Evolutionary conservation across 2,888 invertebrate species (phyloP), one percentile per base, ranked within the genome.

Genomic region (Drosophila kambysellisi): DNA sequence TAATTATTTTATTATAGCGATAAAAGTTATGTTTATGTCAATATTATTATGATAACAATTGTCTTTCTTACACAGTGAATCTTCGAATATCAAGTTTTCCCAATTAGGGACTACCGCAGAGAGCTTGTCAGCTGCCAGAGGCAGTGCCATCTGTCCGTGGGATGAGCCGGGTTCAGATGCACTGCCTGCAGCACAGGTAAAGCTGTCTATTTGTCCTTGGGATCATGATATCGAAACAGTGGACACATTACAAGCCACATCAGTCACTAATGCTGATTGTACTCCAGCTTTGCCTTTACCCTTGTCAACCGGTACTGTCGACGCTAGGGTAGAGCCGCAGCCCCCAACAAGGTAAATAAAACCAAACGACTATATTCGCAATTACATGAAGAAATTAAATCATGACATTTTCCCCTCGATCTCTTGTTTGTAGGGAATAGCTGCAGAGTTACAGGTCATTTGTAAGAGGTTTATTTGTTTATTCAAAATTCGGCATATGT

Each of bases 111-210:
- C 91, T 9, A 90, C 92, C 3, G 73, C 83, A n/a, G 92, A 93
- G 65, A 76, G 78, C 39, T 81, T 76, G 6, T 61, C 86, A 11
- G 57, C 74, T 56, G 51, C 53, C 29, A 52, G 53, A 29, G 53
- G 64, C 30, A 91, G 91, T 76, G 91, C 91, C 11, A 91, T 93
- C 11, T 93, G 93, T 63, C 93, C 93, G 15, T 93, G 93, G 93
- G 92, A 93, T 74, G 79, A 86, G 39, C 81, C 90, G 4, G 83
- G 83, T 43, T 77, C 15, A 46, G 43, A 39, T 60, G n/a, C n/a
- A 35, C 25, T 25, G 53, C 37, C 67, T 35, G 61, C 75, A 17
- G 25, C 25, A 54, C 53, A 54, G 25, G 53, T 37, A 2, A 54
- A 25, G 35, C 37, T 54, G 17, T 25, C 37, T 54, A 37, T 54